Percentiles rank a stretch among this genome's conserved stretches.
Conservation (phyloP, 2,888 invertebrate genomes). For the Callimorpha dominula region DNA sequence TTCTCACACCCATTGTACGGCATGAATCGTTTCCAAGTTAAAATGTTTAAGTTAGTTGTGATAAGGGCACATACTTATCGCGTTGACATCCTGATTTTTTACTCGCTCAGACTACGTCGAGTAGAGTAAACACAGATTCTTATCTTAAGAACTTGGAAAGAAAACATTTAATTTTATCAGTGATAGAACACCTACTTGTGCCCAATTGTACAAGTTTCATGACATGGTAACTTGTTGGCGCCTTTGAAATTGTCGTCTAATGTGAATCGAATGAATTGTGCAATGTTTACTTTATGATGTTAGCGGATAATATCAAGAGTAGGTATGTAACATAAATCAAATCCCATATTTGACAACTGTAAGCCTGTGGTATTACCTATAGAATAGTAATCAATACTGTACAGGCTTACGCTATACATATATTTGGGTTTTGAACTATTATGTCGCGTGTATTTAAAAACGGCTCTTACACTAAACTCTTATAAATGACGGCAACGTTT, state of each 20-base stretch:
- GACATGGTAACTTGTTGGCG: slow-evolving; percentile 27
- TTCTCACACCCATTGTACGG: slow-evolving; percentile 37
- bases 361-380: slow-evolving; percentile 2
- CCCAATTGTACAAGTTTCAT: slow-evolving; percentile 33
- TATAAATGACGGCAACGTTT: no score
- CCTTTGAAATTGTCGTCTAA: slow-evolving; percentile 28
- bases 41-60: slow-evolving; percentile 46
- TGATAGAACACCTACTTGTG: slow-evolving; percentile 63
- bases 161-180: slow-evolving; percentile 72
- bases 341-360: slow-evolving; percentile 7
- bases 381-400: neutral
- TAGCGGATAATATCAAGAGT: neutral
- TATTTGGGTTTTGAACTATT: neutral
- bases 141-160: slow-evolving; percentile 70
- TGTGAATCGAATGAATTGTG: no score
- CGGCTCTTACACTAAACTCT: neutral
- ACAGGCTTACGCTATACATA: neutral
- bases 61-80: slow-evolving; percentile 66
- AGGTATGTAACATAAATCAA: slow-evolving; percentile 12
- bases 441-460: neutral
- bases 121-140: slow-evolving; percentile 72
- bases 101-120: slow-evolving; percentile 70
- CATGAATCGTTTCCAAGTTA: slow-evolving; percentile 38
- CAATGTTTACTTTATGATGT: slow-evolving; percentile 26
- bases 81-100: slow-evolving; percentile 78